Conservation (phyloP, 2,888 invertebrate genomes). For the Acrocyrtus sp. region DNA sequence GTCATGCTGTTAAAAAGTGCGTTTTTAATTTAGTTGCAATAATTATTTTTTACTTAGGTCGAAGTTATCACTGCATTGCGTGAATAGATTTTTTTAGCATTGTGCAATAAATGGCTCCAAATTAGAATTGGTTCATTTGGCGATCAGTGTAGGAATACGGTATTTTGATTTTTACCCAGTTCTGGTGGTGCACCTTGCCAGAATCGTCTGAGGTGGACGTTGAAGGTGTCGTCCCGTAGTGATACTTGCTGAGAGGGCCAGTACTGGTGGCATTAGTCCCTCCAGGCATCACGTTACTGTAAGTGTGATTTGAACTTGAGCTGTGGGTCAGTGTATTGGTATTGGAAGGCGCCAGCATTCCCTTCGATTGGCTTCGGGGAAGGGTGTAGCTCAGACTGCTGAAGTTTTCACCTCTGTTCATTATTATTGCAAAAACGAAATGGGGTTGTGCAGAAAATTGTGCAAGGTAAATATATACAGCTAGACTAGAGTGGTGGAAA, state of each 20-base stretch:
- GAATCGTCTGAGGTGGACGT: conserved; percentile 26
- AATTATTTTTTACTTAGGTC: no score
- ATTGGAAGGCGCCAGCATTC: neutral
- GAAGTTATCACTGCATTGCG: no score
- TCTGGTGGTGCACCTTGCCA: conserved; percentile 35
- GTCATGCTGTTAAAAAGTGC: no score
- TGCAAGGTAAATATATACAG: neutral
- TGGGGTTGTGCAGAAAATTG: neutral
- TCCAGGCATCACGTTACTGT: conserved; percentile 36
- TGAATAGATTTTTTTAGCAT: no score
- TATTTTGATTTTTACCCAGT: conserved; percentile 55
- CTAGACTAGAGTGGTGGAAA: neutral
- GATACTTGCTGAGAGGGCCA: conserved; percentile 37
- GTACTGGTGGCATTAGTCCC: neutral
- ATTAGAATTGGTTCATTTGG: neutral
- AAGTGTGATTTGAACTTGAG: conserved; percentile 34
- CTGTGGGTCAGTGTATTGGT: neutral
- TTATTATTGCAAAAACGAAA: no score
- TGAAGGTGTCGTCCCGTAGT: conserved; percentile 35
- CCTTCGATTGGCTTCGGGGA: conserved; percentile 52
- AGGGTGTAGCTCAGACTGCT: conserved; percentile 60
- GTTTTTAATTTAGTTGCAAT: no score
- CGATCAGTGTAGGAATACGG: conserved; percentile 16
- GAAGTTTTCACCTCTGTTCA: conserved; percentile 57
- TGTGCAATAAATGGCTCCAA: no score